phyloP scores from a whole-genome alignment of 2,888 invertebrate species.

The Drosophila flavopinicola region DNA sequence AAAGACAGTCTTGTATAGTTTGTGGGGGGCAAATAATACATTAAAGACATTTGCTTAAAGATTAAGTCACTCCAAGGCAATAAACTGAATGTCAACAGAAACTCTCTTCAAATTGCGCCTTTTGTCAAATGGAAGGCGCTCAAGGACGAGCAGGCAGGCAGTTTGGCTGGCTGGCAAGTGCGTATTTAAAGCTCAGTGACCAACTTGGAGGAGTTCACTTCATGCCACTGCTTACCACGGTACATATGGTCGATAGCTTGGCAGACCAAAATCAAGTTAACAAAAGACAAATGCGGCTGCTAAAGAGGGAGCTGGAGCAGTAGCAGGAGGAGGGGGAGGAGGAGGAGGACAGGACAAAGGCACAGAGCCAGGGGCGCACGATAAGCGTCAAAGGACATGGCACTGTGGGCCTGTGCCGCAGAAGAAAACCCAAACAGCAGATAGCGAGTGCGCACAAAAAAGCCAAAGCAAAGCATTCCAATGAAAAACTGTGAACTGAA shows the following conservation, averaged over 20 bases:
- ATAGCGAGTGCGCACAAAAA: constrained; percentile 9
- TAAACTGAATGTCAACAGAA: constrained; percentile 22
- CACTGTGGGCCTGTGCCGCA: constrained; percentile 16
- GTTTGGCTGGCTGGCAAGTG: constrained; percentile 29
- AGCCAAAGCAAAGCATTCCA: constrained; percentile 25
- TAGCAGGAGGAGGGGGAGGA: not conserved
- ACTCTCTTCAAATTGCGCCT: constrained; percentile 11
- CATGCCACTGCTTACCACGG: constrained; percentile 3
- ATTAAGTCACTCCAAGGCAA: constrained; percentile 8
- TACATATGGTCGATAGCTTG: constrained; percentile 49
- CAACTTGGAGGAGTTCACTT: constrained; percentile 32
- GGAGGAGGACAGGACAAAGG: constrained; percentile 1
- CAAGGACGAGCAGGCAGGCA: not conserved
- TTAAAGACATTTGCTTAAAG: not conserved
- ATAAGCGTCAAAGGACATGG: constrained; percentile 76
- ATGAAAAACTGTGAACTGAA: constrained; percentile 36
- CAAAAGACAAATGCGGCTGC: constrained; percentile 58
- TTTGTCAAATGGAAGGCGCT: constrained; percentile 16
- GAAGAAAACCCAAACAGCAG: constrained; percentile 22
- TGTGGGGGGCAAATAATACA: no score
- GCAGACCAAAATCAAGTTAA: constrained; percentile 66
- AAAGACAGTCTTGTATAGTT: no score
- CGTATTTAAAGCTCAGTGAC: constrained; percentile 54
- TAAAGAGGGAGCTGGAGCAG: not conserved
- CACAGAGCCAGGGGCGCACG: constrained; percentile 30